These are phyloP conservation scores for Julus scanicus DNA, from an alignment of 2,888 invertebrate genomes.

Conservation along the genomic window DNA sequence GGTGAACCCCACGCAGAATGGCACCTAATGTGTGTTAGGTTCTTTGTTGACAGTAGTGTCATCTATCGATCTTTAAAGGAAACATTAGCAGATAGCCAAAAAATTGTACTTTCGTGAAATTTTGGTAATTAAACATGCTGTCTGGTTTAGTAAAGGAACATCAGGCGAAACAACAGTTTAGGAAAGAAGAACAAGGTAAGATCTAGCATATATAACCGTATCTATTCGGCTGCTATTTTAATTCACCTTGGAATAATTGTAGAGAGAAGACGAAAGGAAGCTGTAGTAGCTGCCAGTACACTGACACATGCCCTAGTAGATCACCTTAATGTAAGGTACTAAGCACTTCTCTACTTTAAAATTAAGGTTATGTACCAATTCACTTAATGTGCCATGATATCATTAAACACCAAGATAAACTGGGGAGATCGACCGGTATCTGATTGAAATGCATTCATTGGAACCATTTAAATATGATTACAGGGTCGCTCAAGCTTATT, in stretches of 20 bases:
- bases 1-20: no score
- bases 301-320: constrained; percentile 95
- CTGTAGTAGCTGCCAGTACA: constrained; percentile 90
- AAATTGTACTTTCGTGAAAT: not conserved
- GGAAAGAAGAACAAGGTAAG: constrained; percentile 84
- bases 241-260: constrained; percentile 63
- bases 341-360: constrained; percentile 55
- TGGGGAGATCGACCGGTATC: not conserved
- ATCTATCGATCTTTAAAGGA: not conserved
- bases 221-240: constrained; percentile 23
- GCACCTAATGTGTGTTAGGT: no score
- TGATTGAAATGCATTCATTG: constrained; percentile 54
- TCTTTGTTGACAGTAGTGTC: not conserved
- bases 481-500: constrained; percentile 97
- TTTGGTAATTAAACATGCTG: constrained; percentile 72
- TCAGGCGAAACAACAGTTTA: constrained; percentile 79
- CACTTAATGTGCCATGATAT: not conserved
- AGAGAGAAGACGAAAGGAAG: constrained; percentile 95
- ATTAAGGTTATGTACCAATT: not conserved
- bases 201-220: not conserved
- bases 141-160: constrained; percentile 89
- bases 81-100: not conserved
- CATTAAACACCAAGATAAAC: no score
- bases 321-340: constrained; percentile 96
- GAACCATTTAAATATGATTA: constrained; percentile 61